Conservation (phyloP, 2,888 invertebrate species). For the Torymus auratus region DNA sequence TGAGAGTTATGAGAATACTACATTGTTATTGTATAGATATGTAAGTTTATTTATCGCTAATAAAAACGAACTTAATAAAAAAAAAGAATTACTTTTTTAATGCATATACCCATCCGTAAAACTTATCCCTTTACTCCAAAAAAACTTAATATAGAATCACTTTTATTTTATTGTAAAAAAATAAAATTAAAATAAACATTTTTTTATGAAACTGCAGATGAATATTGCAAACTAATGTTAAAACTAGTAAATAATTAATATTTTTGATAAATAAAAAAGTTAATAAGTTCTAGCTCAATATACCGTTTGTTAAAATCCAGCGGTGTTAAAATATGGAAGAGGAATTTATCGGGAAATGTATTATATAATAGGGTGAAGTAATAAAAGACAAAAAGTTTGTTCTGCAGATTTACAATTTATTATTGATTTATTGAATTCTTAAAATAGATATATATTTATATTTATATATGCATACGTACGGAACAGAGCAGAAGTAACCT, state of each 20-base stretch:
- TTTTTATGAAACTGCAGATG: no score
- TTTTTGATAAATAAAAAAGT: no score
- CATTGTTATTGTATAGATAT: conserved; percentile 76
- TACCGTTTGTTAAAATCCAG: no score
- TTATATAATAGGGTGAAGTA: neutral
- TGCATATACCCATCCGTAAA: neutral
- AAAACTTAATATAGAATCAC: neutral
- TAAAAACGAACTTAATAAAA: conserved; percentile 70
- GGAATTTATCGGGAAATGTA: neutral
- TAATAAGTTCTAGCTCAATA: no score
- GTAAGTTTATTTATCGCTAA: conserved; percentile 77
- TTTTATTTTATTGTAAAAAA: neutral
- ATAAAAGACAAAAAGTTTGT: neutral
- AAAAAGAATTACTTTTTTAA: neutral
- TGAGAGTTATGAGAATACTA: conserved; percentile 73
- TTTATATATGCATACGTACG: conserved; percentile 60
- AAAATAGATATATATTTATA: conserved; percentile 66
- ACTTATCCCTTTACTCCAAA: neutral
- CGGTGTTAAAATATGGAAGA: no score
- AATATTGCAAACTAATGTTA: no score
- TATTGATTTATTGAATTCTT: conserved; percentile 71
- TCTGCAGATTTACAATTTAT: conserved; percentile 61
- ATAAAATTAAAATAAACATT: no score
- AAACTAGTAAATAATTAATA: no score
- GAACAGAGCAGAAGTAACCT: conserved; percentile 68